Percentiles rank a stretch among this genome's conserved stretches.
These are phyloP conservation scores for Hylaeus anthracinus DNA, from an alignment of 1,140 invertebrate species.

Conservation along the genomic window DNA sequence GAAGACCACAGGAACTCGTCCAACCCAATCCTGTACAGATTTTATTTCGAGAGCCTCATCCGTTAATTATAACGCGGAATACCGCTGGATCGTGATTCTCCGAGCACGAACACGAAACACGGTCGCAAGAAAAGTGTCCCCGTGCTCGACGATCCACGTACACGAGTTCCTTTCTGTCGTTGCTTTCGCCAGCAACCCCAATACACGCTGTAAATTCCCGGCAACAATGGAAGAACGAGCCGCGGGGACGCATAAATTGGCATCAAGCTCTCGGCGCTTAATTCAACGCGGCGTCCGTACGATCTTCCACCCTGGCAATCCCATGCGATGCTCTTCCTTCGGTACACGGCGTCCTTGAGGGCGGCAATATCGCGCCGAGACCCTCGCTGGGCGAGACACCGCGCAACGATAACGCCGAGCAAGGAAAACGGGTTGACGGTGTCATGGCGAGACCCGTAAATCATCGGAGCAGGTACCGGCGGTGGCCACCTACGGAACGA, in stretches of 20 bases:
- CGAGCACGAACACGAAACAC: neutral
- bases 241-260: slow-evolving; percentile 17
- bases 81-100: neutral
- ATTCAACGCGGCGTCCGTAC: slow-evolving; percentile 26
- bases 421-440: slow-evolving; percentile 29
- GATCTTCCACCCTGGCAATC: neutral
- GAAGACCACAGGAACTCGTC: too few species aligned
- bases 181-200: slow-evolving; percentile 5
- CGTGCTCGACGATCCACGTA: neutral
- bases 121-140: neutral
- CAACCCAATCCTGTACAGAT: too few species aligned
- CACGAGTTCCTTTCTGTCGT: neutral
- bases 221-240: slow-evolving; percentile 9
- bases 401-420: slow-evolving; percentile 18
- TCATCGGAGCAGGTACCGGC: slow-evolving; percentile 13
- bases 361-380: slow-evolving; percentile 4
- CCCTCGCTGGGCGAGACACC: neutral
- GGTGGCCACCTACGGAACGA: slow-evolving; percentile 8
- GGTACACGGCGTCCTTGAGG: slow-evolving; percentile 24
- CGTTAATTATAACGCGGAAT: neutral
- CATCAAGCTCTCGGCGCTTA: slow-evolving; percentile 15
- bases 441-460: slow-evolving; percentile 20
- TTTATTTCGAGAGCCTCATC: too few species aligned
- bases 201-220: slow-evolving; percentile 23
- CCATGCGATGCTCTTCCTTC: neutral